Evolutionary conservation across 2,113 vertebrate species (phyloP), one percentile per base, ranked within the genome.

Genomic region (Puntigrus tetrazona): DNA sequence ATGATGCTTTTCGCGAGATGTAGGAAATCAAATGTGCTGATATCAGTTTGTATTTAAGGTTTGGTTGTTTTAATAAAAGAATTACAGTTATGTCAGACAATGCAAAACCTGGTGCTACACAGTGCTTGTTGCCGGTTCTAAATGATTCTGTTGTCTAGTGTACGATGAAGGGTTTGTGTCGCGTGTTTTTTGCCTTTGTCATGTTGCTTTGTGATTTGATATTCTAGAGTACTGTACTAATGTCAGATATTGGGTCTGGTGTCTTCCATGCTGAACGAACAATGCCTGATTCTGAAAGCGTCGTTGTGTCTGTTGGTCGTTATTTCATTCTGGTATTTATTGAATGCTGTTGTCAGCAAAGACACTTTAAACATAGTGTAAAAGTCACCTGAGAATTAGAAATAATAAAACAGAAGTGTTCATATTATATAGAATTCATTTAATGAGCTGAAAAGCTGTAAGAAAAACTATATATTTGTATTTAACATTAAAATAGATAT

Each of bases 241-340:
- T 81, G 77, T 89, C 75, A 81, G 70, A 86, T 84, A 45, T 78
- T 89, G 50, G 84, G 80, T 80, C 83, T 81, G 78, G 79, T 86
- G 86, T 87, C 86, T 89, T 89, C 86, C 88, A 85, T 84, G 70
- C 86, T 87, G 25, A 83, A 73, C 84, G 72, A 87, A 89, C 73
- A 85, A 83, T 65, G 82, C 83, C 83, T 85, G 76, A 84, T 81
- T 86, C 61, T 84, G 59, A 84, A 87, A 70, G 20, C 8, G 1
- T 14, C 34, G 36, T 13, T 82, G 63, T 85, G 43, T 84, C 57
- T 77, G 4, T 50, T n/a, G 20, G 75, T 67, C 43, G 14, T 73
- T 52, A 20, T 84, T 38, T 78, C 43, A 63, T 75, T 76, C 27
- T 25, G 5, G 18, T 3, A 6, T 63, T 50, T 55, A n/a, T 27